Evolutionary conservation across 30 jellyfish, hydroid and myxozoan genomes (phyloP).

Genomic region (Chironex yamaguchii): DNA sequence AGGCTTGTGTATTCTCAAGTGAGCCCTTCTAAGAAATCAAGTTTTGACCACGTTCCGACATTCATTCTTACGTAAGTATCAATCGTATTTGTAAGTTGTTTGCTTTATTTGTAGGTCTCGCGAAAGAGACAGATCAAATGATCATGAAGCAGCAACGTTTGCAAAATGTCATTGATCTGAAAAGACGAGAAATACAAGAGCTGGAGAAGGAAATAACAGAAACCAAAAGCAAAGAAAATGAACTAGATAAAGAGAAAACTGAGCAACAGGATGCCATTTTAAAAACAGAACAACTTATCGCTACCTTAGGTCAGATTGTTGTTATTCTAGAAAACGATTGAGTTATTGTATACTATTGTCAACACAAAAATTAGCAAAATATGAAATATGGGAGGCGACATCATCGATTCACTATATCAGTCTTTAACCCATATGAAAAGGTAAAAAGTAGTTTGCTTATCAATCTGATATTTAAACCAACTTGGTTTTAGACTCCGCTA

Average conservation of each 20-base stretch:
- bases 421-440: too few species aligned
- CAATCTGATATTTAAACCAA: too few species aligned
- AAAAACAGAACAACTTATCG: neutral
- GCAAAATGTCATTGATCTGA: neutral
- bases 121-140: neutral
- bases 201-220: neutral
- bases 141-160: neutral
- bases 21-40: too few species aligned
- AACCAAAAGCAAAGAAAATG: neutral
- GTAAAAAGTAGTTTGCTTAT: too few species aligned
- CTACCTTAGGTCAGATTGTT: neutral
- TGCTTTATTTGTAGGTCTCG: neutral
- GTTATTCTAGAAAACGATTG: neutral
- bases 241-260: neutral
- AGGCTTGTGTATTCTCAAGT: too few species aligned
- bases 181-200: neutral
- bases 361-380: too few species aligned
- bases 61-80: too few species aligned
- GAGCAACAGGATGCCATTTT: neutral
- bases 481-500: too few species aligned
- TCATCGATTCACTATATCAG: too few species aligned
- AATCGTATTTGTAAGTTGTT: too few species aligned
- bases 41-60: too few species aligned
- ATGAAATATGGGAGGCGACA: too few species aligned
- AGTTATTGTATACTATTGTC: neutral